These are phyloP conservation scores for Chlorodrepanis virens DNA, from an alignment of 2,113 vertebrate genomes.

Conservation along the genomic window DNA sequence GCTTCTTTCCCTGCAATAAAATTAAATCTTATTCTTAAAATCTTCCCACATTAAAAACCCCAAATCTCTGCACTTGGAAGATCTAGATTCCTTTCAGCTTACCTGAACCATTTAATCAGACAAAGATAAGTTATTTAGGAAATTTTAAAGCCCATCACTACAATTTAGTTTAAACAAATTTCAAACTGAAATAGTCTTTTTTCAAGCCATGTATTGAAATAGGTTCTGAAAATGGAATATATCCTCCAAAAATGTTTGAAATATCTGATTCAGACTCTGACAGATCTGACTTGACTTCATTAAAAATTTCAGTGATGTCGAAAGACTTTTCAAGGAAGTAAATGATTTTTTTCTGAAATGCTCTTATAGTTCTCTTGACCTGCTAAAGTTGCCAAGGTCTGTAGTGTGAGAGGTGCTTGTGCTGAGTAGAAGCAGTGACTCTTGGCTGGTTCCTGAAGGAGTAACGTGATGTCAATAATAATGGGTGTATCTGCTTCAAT, in stretches of 20 bases:
- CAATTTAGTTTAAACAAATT: neutral
- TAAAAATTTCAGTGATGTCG: neutral
- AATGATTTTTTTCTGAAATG: neutral
- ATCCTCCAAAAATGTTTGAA: neutral
- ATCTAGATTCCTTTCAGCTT: neutral
- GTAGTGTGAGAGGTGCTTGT: neutral
- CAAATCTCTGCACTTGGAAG: neutral
- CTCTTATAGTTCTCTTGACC: neutral
- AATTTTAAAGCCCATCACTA: neutral
- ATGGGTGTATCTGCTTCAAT: accelerated
- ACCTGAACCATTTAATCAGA: neutral
- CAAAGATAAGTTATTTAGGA: neutral
- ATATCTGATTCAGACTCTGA: neutral
- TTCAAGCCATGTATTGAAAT: neutral
- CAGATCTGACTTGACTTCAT: neutral
- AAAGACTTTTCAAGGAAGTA: neutral
- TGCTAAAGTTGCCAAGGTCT: neutral
- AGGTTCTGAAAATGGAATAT: neutral
- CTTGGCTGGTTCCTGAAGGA: neutral
- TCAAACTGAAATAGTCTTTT: neutral
- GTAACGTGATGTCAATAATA: neutral
- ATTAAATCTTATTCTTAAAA: neutral
- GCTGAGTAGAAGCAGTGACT: neutral
- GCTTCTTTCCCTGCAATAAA: neutral
- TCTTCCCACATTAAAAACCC: neutral